These are phyloP conservation scores for Chionis minor DNA, from an alignment of 2,113 vertebrate species.

Conservation along the genomic window DNA sequence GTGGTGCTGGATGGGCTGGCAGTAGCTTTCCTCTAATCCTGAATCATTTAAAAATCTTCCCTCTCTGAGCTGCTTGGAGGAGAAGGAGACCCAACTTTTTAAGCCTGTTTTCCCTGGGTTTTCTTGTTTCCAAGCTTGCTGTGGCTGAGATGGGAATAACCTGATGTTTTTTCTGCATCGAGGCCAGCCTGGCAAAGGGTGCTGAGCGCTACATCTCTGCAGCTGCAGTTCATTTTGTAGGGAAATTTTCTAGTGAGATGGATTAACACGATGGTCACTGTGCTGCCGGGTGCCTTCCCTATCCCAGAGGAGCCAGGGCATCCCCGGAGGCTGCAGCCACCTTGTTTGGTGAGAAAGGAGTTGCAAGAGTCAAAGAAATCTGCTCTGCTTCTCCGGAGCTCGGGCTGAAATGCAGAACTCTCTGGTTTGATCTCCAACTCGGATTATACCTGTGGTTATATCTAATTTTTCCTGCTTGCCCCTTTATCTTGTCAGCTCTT, in stretches of 20 bases:
- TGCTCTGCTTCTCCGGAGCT: neutral
- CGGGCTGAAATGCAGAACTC: neutral
- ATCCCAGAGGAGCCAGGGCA: neutral
- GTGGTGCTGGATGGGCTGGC: neutral
- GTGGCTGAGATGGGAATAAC: neutral
- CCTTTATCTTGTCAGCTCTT: neutral
- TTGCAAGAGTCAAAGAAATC: neutral
- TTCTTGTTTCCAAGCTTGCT: neutral
- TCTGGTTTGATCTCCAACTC: neutral
- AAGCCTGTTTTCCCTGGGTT: neutral
- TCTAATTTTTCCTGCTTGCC: neutral
- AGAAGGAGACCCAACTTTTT: neutral
- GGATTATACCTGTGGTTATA: neutral
- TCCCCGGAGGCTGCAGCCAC: neutral
- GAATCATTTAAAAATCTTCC: slow-evolving; percentile 30
- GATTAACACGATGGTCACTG: neutral
- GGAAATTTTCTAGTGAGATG: neutral
- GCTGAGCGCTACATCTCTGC: neutral
- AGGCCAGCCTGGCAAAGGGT: neutral
- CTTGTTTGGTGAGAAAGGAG: neutral
- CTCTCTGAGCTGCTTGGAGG: neutral
- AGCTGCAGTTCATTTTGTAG: neutral
- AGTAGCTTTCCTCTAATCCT: neutral
- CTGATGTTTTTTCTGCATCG: neutral
- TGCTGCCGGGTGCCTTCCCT: neutral